A percentile compares a stretch with the other conserved stretches of the same genome.
Evolutionary conservation across 1,140 invertebrate species (phyloP).

Genomic region (Macrostomum lignano): DNA sequence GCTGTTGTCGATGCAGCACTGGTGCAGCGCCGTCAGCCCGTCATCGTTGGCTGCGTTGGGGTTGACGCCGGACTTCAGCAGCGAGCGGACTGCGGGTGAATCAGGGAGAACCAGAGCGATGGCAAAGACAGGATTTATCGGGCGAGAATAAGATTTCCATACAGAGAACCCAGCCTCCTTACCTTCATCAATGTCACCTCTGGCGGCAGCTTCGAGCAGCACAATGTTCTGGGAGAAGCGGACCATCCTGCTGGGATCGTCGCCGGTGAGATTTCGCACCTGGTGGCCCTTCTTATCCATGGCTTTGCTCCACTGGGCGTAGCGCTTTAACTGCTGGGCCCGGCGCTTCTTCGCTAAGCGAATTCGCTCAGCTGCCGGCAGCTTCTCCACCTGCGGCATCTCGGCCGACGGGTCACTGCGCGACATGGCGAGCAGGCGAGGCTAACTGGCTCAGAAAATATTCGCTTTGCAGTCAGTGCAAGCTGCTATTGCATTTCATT

Average conservation of each 20-base stretch:
- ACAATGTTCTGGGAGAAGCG: constrained; percentile 65
- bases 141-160: not conserved
- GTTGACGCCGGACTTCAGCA: constrained; percentile 58
- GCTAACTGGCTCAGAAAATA: too few relatives aligned
- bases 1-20: constrained; percentile 93
- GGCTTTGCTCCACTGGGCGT: constrained; percentile 35
- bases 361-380: too few relatives aligned
- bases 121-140: not conserved
- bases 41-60: constrained; percentile 94
- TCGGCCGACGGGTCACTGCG: too few relatives aligned
- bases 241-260: too few relatives aligned
- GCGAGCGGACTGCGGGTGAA: constrained; percentile 40
- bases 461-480: too few relatives aligned
- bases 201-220: constrained; percentile 63
- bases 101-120: constrained; percentile 2
- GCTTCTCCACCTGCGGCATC: too few relatives aligned
- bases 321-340: constrained; percentile 57
- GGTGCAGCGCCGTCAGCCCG: constrained; percentile 81
- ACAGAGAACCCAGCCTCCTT: constrained; percentile 16
- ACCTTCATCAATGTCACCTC: constrained; percentile 85
- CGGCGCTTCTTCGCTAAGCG: constrained; percentile 58
- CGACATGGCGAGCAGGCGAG: too few relatives aligned
- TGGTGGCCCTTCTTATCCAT: too few relatives aligned
- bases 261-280: too few relatives aligned
- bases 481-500: too few relatives aligned